Conservation (phyloP, 2,113 vertebrate species). For the Etia nguti region DNA sequence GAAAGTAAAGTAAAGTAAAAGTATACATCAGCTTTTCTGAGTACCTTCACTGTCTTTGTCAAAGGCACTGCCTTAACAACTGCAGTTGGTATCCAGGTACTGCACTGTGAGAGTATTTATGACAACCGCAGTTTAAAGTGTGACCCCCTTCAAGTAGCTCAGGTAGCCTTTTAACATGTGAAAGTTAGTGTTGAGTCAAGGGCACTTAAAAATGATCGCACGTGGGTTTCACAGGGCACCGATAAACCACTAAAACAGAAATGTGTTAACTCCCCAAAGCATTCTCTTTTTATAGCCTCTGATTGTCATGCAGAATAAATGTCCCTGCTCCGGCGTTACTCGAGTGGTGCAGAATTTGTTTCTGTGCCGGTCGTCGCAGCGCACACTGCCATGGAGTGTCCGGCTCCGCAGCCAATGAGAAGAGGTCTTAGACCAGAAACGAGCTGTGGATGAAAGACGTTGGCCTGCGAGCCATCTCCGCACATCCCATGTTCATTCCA, state of each 20-base stretch:
- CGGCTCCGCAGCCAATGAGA: conserved; percentile 87
- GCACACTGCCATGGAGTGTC: conserved; percentile 86
- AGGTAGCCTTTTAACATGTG: background rate
- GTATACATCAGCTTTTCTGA: background rate
- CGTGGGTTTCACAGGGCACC: background rate
- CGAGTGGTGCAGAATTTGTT: background rate
- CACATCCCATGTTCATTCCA: conserved; percentile 98
- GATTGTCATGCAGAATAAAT: background rate
- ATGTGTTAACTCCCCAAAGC: background rate
- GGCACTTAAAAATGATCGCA: background rate
- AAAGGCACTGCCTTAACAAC: background rate
- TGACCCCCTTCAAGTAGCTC: background rate
- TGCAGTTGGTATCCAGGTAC: background rate
- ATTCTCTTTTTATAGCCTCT: background rate
- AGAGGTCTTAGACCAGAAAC: conserved; percentile 66
- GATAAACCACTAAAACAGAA: background rate
- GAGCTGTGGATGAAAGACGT: conserved; percentile 69
- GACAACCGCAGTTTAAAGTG: background rate
- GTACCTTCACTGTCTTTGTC: background rate
- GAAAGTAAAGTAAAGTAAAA: background rate
- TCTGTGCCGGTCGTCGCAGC: background rate
- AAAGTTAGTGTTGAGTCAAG: background rate
- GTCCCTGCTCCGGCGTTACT: background rate
- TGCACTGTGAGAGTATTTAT: conserved; percentile 44
- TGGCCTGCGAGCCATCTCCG: conserved; percentile 77